Evolutionary conservation across 2,888 invertebrate species (phyloP).

Genomic region (Synergus laeviventris): DNA sequence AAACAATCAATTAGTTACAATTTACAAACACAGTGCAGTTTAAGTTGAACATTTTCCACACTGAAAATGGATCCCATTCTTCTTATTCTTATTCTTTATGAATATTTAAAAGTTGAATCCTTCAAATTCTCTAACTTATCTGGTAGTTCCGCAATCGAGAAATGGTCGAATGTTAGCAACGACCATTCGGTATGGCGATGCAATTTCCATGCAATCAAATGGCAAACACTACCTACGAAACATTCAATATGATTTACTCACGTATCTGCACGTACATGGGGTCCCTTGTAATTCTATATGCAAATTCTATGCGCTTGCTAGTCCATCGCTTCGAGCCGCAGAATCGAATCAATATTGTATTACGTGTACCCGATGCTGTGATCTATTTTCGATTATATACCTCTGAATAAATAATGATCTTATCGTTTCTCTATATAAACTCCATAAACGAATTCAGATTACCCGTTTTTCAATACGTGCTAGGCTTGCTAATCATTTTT

Average conservation of each 20-base stretch:
- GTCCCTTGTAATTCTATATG: constrained; percentile 65
- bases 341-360: constrained; percentile 66
- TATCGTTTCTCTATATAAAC: background rate
- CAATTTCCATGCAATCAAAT: constrained; percentile 65
- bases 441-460: background rate
- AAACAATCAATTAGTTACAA: too few relatives aligned
- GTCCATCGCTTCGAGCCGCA: constrained; percentile 47
- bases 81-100: too few relatives aligned
- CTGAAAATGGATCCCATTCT: too few relatives aligned
- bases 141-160: background rate
- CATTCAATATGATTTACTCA: constrained; percentile 18
- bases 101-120: background rate
- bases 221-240: constrained; percentile 54
- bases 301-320: constrained; percentile 61
- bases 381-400: constrained; percentile 32
- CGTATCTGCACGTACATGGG: constrained; percentile 38
- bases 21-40: too few relatives aligned
- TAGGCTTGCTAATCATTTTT: background rate
- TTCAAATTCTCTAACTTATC: background rate
- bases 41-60: too few relatives aligned
- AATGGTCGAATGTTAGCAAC: background rate
- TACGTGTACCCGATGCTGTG: constrained; percentile 42
- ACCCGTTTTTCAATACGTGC: background rate
- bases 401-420: constrained; percentile 31
- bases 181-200: constrained; percentile 49